Percentiles rank a stretch among this genome's conserved stretches.
Evolutionary conservation across 1,140 invertebrate species (phyloP).

Genomic region (Panulirus ornatus): DNA sequence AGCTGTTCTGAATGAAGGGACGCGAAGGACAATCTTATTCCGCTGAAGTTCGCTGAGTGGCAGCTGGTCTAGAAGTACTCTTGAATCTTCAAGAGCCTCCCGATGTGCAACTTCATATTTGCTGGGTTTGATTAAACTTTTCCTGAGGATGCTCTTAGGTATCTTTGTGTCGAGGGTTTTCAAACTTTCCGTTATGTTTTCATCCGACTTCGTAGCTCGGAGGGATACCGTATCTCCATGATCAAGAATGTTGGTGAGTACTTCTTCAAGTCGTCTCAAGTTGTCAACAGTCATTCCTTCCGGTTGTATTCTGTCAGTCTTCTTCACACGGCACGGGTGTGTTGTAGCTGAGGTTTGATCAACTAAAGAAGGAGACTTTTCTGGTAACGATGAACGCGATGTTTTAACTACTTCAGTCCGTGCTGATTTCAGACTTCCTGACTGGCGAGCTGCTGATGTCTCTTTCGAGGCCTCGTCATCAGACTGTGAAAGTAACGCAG

Average conservation of each 20-base stretch:
- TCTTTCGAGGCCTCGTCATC: background rate
- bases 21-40: constrained; percentile 74
- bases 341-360: constrained; percentile 6
- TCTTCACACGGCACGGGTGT: background rate
- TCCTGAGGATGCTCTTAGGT: constrained; percentile 64
- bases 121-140: constrained; percentile 55
- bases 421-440: background rate
- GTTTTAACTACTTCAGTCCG: constrained; percentile 48
- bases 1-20: constrained; percentile 74
- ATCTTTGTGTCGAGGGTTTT: constrained; percentile 41
- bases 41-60: constrained; percentile 69
- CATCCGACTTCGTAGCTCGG: constrained; percentile 61
- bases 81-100: constrained; percentile 69
- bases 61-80: constrained; percentile 64
- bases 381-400: constrained; percentile 40
- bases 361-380: constrained; percentile 21
- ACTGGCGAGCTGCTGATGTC: background rate
- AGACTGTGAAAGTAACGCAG: background rate
- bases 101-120: constrained; percentile 72
- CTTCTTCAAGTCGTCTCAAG: constrained; percentile 45
- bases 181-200: constrained; percentile 61
- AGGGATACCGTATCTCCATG: constrained; percentile 32
- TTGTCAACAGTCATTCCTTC: constrained; percentile 35
- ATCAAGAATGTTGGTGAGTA: constrained; percentile 61
- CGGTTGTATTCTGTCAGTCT: constrained; percentile 32